These are phyloP conservation scores for Stenichneumon culpator DNA, from an alignment of 2,888 invertebrate genomes.

Conservation along the genomic window DNA sequence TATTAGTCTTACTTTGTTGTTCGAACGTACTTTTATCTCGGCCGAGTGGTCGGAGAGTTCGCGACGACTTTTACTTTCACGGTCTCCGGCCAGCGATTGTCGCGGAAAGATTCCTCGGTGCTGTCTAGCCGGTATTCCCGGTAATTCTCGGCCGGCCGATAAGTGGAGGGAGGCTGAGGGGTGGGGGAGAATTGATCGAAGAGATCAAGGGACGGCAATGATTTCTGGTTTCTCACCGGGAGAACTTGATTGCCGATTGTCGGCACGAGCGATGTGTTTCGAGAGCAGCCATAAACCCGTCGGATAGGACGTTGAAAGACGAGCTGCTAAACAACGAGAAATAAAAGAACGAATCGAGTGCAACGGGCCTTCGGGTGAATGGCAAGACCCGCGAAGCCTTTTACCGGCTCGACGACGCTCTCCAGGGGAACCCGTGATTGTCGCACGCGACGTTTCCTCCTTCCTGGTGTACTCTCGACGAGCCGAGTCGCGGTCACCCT, in stretches of 20 bases:
- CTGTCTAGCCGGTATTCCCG: constrained; percentile 52
- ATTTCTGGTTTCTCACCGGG: constrained; percentile 37
- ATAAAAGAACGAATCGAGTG: constrained; percentile 26
- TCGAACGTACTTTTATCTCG: not conserved
- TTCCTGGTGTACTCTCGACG: constrained; percentile 29
- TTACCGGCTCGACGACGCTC: not conserved
- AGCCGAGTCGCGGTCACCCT: constrained; percentile 52
- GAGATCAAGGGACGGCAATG: constrained; percentile 28
- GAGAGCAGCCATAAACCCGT: not conserved
- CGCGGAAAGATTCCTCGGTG: constrained; percentile 53
- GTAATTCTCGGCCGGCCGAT: constrained; percentile 22
- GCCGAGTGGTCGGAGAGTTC: constrained; percentile 21
- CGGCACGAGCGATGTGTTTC: not conserved
- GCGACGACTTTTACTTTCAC: constrained; percentile 68
- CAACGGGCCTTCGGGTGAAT: constrained; percentile 15
- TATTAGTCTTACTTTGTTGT: not conserved
- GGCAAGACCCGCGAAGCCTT: not conserved
- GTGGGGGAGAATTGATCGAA: constrained; percentile 1
- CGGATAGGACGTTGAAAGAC: not conserved
- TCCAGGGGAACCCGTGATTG: constrained; percentile 11
- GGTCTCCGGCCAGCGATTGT: constrained; percentile 45
- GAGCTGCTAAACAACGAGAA: not conserved
- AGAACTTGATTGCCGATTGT: constrained; percentile 17
- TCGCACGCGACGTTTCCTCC: constrained; percentile 28
- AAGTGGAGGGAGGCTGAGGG: not conserved